Base-by-base conservation (phyloP, 2,888 invertebrate genomes). In the Dinocampus coccinellae region DNA sequence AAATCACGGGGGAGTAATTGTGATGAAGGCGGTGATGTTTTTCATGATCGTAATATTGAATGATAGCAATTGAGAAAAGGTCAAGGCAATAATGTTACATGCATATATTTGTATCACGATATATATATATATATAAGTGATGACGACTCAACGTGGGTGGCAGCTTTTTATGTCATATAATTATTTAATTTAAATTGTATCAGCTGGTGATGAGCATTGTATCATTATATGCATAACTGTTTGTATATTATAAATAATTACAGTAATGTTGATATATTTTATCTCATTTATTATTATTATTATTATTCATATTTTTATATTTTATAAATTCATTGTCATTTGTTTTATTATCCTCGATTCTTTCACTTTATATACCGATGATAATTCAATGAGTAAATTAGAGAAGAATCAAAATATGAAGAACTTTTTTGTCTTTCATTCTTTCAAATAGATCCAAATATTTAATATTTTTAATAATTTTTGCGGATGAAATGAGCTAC, bases 141-240 rank as follows among this genome's bases (percentile, higher is more conserved):
- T 68, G 58, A 33, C 29, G 29, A 58, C 16, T 29, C 13, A 16
- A 58, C 58, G 58, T 58, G 58, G 58, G 58, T 58, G 58, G 29
- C 34, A 66, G 34, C 63, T 53, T 67, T 36, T 22, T 29, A 33
- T 68, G 60, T 57, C 66, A 69, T 64, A 55, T 73, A 53, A 72
- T 73, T 73, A 71, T 73, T 67, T 58, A 39, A 53, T 60, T 69
- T 69, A 67, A 53, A 75, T 76, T 75, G n/a, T 39, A 73, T 63
- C 72, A 75, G 57, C 73, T 76, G 72, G n/a, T n/a, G n/a, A n/a
- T n/a, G n/a, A n/a, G n/a, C n/a, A n/a, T n/a, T n/a, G n/a, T n/a
- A n/a, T n/a, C n/a, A n/a, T n/a, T n/a, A n/a, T n/a, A n/a, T 16
- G 16, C 16, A 66, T 73, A 29, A 65, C 74, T 71, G 55, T 53